Conservation (phyloP, 2,797 vertebrate genomes). For the Florisuga fusca region DNA sequence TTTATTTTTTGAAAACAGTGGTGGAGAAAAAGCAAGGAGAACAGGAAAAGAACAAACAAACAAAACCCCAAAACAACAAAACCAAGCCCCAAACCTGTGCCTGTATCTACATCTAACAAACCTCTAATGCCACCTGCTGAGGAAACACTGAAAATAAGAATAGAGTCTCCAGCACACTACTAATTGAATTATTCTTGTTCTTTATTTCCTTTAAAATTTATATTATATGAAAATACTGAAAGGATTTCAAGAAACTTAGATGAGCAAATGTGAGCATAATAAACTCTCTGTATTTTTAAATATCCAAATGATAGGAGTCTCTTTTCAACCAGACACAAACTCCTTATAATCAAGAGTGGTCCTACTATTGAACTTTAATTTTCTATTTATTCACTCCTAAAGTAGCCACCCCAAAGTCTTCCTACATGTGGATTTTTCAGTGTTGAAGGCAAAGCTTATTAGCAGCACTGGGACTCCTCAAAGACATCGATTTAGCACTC, state of each 20-base stretch:
- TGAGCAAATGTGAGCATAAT: not conserved
- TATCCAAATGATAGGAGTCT: not conserved
- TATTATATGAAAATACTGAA: not conserved
- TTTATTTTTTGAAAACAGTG: not conserved
- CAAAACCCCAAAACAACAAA: too few species aligned
- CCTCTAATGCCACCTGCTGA: constrained; percentile 27
- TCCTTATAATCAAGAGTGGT: not conserved
- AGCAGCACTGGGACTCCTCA: not conserved
- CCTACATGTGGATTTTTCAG: not conserved
- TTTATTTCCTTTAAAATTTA: not conserved
- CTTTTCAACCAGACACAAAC: not conserved
- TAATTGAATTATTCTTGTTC: not conserved
- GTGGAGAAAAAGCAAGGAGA: not conserved
- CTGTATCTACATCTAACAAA: not conserved
- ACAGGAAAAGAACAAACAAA: not conserved
- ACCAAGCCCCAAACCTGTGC: not conserved
- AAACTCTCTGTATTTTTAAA: not conserved
- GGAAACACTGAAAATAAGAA: not conserved
- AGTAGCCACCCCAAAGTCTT: not conserved
- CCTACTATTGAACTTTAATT: not conserved
- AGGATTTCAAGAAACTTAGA: not conserved
- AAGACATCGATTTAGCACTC: not conserved
- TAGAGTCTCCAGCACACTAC: not conserved
- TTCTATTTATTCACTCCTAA: not conserved
- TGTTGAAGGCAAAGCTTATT: not conserved